A percentile compares a stretch with the other conserved stretches of the same genome.
Evolutionary conservation across 2,888 invertebrate species (phyloP).

Genomic region (Pyrochroa serraticornis): DNA sequence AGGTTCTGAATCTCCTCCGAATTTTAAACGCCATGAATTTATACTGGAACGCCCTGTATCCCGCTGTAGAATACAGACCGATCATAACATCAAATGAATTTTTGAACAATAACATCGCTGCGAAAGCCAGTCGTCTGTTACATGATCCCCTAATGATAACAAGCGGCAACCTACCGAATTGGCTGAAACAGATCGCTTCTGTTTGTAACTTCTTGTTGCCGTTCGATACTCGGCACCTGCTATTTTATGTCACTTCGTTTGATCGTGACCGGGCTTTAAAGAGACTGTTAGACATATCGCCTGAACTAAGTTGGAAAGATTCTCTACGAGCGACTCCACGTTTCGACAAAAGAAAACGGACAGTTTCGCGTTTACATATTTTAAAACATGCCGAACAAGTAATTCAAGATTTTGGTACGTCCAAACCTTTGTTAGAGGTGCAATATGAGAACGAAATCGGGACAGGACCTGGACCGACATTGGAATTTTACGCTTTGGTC

Average conservation of each 20-base stretch:
- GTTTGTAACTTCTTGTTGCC: constrained; percentile 93
- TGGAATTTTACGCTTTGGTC: constrained; percentile 98
- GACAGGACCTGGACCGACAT: constrained; percentile 97
- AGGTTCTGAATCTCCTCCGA: constrained; percentile 87
- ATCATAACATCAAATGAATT: constrained; percentile 80
- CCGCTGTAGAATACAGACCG: constrained; percentile 70
- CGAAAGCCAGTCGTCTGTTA: constrained; percentile 95
- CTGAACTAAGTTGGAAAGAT: constrained; percentile 79
- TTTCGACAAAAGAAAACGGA: constrained; percentile 89
- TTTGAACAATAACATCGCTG: constrained; percentile 91
- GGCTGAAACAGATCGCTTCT: constrained; percentile 68
- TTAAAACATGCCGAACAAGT: constrained; percentile 91
- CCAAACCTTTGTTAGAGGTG: constrained; percentile 90
- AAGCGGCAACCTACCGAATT: constrained; percentile 96
- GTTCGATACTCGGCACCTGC: constrained; percentile 94
- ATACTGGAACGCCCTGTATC: constrained; percentile 90
- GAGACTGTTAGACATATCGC: constrained; percentile 90
- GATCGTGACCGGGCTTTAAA: constrained; percentile 97
- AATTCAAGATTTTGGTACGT: constrained; percentile 80
- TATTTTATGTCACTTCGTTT: constrained; percentile 97
- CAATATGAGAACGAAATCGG: constrained; percentile 85
- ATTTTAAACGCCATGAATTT: constrained; percentile 90
- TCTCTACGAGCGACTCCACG: constrained; percentile 89
- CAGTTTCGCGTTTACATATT: constrained; percentile 87
- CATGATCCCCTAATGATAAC: constrained; percentile 98